phyloP scores from a whole-genome alignment of 2,888 invertebrate genomes.

The Zhuqinia jingwanae region DNA sequence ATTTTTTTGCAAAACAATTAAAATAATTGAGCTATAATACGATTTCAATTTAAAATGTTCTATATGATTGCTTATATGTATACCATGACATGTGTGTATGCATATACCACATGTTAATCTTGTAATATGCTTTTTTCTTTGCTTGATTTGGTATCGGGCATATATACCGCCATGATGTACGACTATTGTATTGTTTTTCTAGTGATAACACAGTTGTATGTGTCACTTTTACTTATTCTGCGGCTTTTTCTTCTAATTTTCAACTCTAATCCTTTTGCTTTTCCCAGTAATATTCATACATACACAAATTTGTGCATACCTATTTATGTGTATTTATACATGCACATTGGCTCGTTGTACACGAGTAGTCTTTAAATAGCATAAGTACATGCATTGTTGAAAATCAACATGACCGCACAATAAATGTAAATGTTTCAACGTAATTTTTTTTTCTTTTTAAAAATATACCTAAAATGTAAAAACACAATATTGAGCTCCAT shows the following conservation, averaged over 20 bases:
- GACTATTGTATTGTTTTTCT: background rate
- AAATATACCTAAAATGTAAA: no score
- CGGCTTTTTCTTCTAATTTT: background rate
- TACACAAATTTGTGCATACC: background rate
- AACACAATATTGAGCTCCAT: no score
- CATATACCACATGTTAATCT: no score
- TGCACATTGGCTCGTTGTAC: background rate
- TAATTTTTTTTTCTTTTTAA: no score
- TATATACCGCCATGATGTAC: background rate
- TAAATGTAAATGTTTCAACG: no score
- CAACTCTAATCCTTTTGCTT: background rate
- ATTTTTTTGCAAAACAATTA: constrained; percentile 29
- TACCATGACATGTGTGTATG: no score
- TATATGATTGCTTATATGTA: constrained; percentile 25
- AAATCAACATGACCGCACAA: background rate
- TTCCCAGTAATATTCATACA: background rate
- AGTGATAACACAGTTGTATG: background rate
- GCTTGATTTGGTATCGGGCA: constrained; percentile 7
- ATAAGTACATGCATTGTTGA: no score
- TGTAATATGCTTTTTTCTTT: no score
- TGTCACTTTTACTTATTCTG: constrained; percentile 32
- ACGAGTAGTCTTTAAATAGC: background rate
- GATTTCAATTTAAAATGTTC: constrained; percentile 41
- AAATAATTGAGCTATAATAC: constrained; percentile 37
- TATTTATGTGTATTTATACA: background rate